Percentiles rank a stretch among this genome's conserved stretches.
Conservation (phyloP, 2,888 invertebrate species). For the Didymodactylos carnosus region DNA sequence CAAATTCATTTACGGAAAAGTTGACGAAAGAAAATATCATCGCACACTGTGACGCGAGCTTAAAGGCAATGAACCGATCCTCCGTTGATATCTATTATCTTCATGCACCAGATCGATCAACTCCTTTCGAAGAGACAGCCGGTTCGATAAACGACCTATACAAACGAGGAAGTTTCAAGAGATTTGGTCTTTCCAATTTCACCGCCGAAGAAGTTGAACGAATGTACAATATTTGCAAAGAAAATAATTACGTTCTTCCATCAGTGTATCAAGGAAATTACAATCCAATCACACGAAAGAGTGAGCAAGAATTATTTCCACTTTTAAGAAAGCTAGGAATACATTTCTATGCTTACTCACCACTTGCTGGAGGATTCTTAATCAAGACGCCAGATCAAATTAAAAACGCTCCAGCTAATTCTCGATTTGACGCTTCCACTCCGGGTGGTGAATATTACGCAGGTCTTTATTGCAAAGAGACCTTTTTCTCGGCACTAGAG, state of each 20-base stretch:
- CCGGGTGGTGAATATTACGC: background rate
- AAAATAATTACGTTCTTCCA: background rate
- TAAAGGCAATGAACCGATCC: background rate
- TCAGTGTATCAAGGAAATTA: background rate
- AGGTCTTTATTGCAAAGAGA: background rate
- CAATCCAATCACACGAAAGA: background rate
- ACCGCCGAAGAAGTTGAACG: background rate
- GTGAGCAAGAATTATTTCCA: background rate
- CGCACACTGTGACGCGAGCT: background rate
- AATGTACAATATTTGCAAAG: background rate
- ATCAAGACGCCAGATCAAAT: background rate
- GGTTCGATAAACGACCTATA: background rate
- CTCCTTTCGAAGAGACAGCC: background rate
- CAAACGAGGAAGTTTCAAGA: background rate
- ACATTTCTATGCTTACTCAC: background rate
- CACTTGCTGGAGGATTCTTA: background rate
- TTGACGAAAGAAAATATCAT: background rate
- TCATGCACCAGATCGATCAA: background rate
- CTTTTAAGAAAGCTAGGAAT: background rate
- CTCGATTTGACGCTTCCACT: background rate
- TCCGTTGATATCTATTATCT: background rate
- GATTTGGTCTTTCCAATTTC: background rate
- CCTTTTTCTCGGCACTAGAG: background rate
- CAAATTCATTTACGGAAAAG: background rate
- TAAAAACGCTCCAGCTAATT: background rate